These are phyloP conservation scores for Lophius piscatorius DNA, from an alignment of 2,113 vertebrate genomes.

Conservation along the genomic window DNA sequence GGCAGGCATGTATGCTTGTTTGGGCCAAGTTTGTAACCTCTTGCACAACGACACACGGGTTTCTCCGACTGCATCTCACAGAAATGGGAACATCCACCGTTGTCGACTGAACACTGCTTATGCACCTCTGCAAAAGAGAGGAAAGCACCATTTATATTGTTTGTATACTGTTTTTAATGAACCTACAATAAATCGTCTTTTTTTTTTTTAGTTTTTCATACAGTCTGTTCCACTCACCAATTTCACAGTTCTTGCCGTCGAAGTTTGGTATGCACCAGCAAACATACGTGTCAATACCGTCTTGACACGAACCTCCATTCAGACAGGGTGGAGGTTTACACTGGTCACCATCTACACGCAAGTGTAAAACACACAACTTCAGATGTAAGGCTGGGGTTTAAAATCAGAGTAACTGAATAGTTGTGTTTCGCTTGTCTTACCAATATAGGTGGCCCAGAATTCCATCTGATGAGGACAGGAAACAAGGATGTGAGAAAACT, in stretches of 20 bases:
- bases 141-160: background rate
- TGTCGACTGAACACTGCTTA: conserved; percentile 79
- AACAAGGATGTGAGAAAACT: conserved; percentile 4
- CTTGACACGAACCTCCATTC: conserved; percentile 86
- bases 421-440: conserved; percentile 32
- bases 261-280: conserved; percentile 89
- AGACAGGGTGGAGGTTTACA: conserved; percentile 88
- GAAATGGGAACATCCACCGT: conserved; percentile 91
- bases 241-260: conserved; percentile 91
- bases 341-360: conserved; percentile 88
- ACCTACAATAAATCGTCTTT: no score
- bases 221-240: conserved; percentile 77
- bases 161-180: background rate
- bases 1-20: conserved; percentile 84
- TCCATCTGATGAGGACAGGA: conserved; percentile 58
- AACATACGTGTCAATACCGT: conserved; percentile 81
- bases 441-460: conserved; percentile 64
- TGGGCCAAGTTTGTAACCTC: conserved; percentile 82
- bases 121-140: conserved; percentile 78
- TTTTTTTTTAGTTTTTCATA: no score
- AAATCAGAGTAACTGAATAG: background rate
- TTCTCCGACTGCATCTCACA: conserved; percentile 71
- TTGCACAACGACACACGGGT: conserved; percentile 83
- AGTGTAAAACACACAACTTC: conserved; percentile 12
- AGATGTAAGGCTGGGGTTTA: background rate